Conservation (phyloP, 2,797 vertebrate species). For the Apogon hyalosoma region DNA sequence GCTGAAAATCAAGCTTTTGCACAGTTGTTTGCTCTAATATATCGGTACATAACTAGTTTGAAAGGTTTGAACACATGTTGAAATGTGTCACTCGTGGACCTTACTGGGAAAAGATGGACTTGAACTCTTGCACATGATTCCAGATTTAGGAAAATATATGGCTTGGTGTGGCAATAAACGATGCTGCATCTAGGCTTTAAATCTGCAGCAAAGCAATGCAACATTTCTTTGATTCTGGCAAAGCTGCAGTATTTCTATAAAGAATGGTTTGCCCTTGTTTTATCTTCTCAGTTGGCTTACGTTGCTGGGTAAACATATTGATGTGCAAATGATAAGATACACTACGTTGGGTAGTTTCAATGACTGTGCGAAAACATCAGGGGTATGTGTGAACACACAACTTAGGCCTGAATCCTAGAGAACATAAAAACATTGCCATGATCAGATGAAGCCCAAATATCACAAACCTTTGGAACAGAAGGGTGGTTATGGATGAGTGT, state of each 20-base stretch:
- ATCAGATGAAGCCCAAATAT: conserved; percentile 24
- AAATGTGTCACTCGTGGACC: conserved; percentile 18
- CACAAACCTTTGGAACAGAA: conserved; percentile 26
- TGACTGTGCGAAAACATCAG: neutral
- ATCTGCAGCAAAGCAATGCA: neutral
- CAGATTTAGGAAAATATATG: conserved; percentile 18
- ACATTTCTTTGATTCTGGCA: conserved; percentile 5
- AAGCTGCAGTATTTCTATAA: neutral
- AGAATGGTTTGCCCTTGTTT: neutral
- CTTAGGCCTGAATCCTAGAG: conserved; percentile 4
- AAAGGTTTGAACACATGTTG: conserved; percentile 57
- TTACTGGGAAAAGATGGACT: conserved; percentile 3
- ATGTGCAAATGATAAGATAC: neutral
- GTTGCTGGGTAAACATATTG: conserved; percentile 1
- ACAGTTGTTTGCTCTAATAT: conserved; percentile 51
- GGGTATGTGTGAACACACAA: conserved; percentile 1
- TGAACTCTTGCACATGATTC: conserved; percentile 14
- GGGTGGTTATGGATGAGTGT: conserved; percentile 41
- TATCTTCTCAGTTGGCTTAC: neutral
- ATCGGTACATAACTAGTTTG: conserved; percentile 47
- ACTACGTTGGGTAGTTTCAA: neutral
- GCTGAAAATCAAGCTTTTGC: conserved; percentile 64
- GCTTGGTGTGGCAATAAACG: conserved; percentile 1
- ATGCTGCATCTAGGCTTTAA: conserved; percentile 5
- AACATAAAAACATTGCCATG: neutral